phyloP scores from a whole-genome alignment of 2,888 invertebrate species.

The Perizoma flavofasciatum region DNA sequence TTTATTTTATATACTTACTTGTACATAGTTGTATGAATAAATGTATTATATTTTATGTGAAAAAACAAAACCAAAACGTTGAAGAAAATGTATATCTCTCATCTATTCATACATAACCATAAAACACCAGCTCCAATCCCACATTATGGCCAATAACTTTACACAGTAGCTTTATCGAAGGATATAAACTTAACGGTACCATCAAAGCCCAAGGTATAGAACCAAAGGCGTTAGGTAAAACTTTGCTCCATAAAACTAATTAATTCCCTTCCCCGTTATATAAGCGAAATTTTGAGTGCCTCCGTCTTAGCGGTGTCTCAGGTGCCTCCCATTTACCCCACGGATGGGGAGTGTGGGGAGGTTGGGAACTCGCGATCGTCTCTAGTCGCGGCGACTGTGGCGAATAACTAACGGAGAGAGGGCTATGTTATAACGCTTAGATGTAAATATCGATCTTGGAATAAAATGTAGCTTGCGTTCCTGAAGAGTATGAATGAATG shows the following conservation, averaged over 20 bases:
- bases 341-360: conserved; percentile 17
- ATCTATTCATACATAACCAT: conserved; percentile 1
- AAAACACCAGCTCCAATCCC: conserved; percentile 12
- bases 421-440: conserved; percentile 27
- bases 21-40: no score
- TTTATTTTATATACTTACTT: no score
- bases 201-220: conserved; percentile 24
- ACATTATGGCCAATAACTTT: conserved; percentile 22
- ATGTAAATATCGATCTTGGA: conserved; percentile 38
- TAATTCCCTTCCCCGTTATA: conserved; percentile 49
- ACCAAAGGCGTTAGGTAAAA: conserved; percentile 45
- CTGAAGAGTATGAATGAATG: neutral
- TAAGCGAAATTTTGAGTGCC: conserved; percentile 64
- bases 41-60: no score
- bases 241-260: conserved; percentile 53
- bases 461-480: conserved; percentile 20
- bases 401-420: conserved; percentile 49
- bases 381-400: conserved; percentile 56
- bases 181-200: conserved; percentile 28
- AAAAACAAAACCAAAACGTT: no score
- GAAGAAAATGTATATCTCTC: no score
- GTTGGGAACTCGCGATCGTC: conserved; percentile 40
- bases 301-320: conserved; percentile 62
- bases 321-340: conserved; percentile 44
- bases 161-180: conserved; percentile 13